Evolutionary conservation across 2,797 vertebrate species (phyloP), one percentile per base, ranked within the genome.

Genomic region (Lagocephalus sceleratus): DNA sequence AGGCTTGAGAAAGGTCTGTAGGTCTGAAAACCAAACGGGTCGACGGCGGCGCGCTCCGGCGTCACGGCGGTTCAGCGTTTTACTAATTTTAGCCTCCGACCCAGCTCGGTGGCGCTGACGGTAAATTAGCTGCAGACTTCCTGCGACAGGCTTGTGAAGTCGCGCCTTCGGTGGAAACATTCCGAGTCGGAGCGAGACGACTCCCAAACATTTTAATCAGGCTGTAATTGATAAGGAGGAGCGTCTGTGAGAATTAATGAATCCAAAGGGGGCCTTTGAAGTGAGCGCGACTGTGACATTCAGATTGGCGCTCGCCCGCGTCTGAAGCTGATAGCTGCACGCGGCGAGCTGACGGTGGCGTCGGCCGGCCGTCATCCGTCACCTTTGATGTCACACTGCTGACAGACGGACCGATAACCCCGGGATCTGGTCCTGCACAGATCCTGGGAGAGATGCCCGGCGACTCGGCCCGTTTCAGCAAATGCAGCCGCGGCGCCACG

Each of bases 221-320:
- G 69, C 71, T 60, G 57, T 84, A 87, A 85, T 84, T 84, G 84
- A 86, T 81, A 80, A 74, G 79, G 79, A 78, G 71, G 61, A 52
- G 68, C 65, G 51, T 75, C 65, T 75, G 71, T 79, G 68, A 39
- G 77, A 81, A 80, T 82, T 84, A 86, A 89, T 85, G 74, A 85
- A 82, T 82, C 68, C 69, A 67, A 83, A 83, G 69, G 71, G 57
- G 66, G 60, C 60, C 79, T 89, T 87, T 87, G 84, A 89, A 79
- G 85, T 87, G 54, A 73, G 81, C 54, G 54, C 68, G 64, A 76
- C 84, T 87, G 79, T 85, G 85, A 85, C 84, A 81, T 84, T 85
- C 81, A 86, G 71, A 83, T 80, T 82, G 74, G 73, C 66, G 76
- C 76, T 67, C 55, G 73, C 65, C 69, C 78, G 72, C 77, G 78